Evolutionary conservation across 2,888 invertebrate species (phyloP), one percentile per base, ranked within the genome.

Genomic region (Panzeria rudis): DNA sequence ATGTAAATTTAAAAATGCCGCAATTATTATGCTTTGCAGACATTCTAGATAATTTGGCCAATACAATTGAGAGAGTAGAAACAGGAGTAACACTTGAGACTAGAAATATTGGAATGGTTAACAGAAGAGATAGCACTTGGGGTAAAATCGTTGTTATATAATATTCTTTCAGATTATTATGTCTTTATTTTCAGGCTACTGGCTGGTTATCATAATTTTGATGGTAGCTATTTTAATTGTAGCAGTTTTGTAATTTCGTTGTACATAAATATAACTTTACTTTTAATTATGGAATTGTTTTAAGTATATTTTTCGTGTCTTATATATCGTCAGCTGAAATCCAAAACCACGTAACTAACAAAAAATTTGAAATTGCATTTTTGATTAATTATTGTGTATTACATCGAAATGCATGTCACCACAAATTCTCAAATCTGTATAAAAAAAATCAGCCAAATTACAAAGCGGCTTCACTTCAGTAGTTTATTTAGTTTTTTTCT

Each of bases 21-120:
- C 20, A 23, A 5, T 20, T 20, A 50, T 50, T 6, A n/a, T 25
- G 1, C 41, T 44, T 61, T 93, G 13, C 88, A 96, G 96, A 95
- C 89, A 94, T 97, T 79, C 93, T 97, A 86, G 96, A 96, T 89
- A 96, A 96, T 91, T 94, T 97, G 86, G 94, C 95, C 0, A 95
- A 95, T 83, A 95, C 95, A 83, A 95, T 96, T 90, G 96, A 96
- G 84, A 92, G 94, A 81, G 96, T 96, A 0, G 95, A 95, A 88
- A 93, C 94, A n/a, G 93, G 95, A 66, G 93, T 97, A 23, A 92
- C 94, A 69, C 93, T 93, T 35, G 96, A 96, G 90, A 97, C 96
- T 0, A 93, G 94, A 25, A 94, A 95, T 87, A 94, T 97, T 41
- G 92, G 94, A 73, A 93, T 93, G n/a, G 94, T 97, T 35, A 94